These are phyloP conservation scores for Eudasyphora cyanicolor DNA, from an alignment of 2,888 invertebrate genomes.

Conservation along the genomic window DNA sequence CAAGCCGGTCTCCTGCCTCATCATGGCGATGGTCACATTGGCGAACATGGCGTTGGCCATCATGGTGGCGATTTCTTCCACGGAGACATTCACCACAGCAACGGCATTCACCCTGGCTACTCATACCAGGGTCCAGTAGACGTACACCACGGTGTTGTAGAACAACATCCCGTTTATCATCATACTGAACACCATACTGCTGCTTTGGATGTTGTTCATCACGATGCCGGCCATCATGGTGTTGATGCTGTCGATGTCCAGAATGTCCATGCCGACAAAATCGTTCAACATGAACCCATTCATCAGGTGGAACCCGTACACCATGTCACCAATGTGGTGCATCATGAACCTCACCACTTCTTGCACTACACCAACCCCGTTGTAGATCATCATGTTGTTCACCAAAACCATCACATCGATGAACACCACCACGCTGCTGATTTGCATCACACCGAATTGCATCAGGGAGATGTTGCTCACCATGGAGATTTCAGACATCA, in stretches of 20 bases:
- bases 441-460: constrained; percentile 70
- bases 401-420: constrained; percentile 73
- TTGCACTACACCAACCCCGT: constrained; percentile 76
- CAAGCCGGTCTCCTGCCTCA: constrained; percentile 76
- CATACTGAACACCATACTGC: constrained; percentile 69
- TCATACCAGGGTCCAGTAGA: constrained; percentile 75
- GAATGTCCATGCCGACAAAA: constrained; percentile 70
- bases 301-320: constrained; percentile 77
- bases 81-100: constrained; percentile 67
- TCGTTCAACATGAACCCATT: constrained; percentile 76
- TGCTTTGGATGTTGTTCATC: too few relatives aligned
- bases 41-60: constrained; percentile 68
- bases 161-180: not conserved
- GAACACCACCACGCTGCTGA: constrained; percentile 72
- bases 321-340: constrained; percentile 77
- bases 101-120: constrained; percentile 75
- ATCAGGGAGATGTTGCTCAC: constrained; percentile 62
- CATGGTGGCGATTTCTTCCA: constrained; percentile 67
- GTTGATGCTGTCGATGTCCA: constrained; percentile 62
- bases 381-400: constrained; percentile 76
- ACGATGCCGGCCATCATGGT: constrained; percentile 70
- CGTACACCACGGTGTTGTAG: constrained; percentile 59
- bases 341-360: constrained; percentile 77
- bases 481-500: constrained; percentile 68
- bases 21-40: constrained; percentile 72